Conservation (phyloP, 2,888 invertebrate species). For the Leptodirus hochenwartii region DNA sequence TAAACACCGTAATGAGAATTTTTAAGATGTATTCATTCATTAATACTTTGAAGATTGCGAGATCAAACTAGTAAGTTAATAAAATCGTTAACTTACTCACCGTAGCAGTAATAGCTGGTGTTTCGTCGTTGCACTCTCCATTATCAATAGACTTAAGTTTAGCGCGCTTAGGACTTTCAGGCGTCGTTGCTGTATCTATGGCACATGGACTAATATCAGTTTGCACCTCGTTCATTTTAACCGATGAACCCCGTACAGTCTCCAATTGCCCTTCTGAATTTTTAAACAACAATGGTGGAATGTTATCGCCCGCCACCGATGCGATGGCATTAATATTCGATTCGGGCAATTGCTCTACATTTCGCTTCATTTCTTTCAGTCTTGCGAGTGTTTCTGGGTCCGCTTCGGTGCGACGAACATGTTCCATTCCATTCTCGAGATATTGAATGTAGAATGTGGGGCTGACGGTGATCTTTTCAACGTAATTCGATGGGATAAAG, state of each 20-base stretch:
- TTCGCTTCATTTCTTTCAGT: constrained; percentile 45
- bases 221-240: no score
- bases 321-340: constrained; percentile 18
- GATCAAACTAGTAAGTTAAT: no score
- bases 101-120: no score
- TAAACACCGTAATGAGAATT: no score
- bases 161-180: background rate
- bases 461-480: constrained; percentile 54
- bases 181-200: no score
- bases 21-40: no score
- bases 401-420: constrained; percentile 17
- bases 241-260: no score
- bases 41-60: no score
- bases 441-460: constrained; percentile 55
- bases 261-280: constrained; percentile 22
- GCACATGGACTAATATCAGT: no score
- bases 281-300: constrained; percentile 20
- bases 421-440: constrained; percentile 47
- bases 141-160: background rate
- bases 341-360: constrained; percentile 29
- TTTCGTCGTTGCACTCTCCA: no score
- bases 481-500: constrained; percentile 77
- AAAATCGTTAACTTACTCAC: no score
- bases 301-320: constrained; percentile 18
- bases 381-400: constrained; percentile 17